Evolutionary conservation across 2,797 vertebrate genomes (phyloP).

Genomic region (Sebastes variabilis): DNA sequence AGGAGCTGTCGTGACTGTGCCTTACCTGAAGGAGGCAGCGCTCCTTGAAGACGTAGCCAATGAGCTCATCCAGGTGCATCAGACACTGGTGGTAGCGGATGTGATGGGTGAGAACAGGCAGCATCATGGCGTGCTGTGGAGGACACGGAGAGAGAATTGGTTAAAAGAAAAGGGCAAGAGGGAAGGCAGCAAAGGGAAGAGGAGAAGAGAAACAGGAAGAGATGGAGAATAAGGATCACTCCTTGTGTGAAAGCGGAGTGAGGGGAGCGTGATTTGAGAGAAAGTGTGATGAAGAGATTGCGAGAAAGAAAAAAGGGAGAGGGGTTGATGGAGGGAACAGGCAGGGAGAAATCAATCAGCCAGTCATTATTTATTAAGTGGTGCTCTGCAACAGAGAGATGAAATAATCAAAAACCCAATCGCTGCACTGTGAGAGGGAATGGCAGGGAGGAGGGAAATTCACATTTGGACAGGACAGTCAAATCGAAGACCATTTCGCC

Average conservation of each 20-base stretch:
- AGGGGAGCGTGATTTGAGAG: slow-evolving; percentile 23
- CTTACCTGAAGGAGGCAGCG: slow-evolving; percentile 96
- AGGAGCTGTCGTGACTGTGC: neutral
- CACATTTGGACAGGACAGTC: slow-evolving; percentile 64
- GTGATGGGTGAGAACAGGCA: slow-evolving; percentile 96
- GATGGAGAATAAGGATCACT: slow-evolving; percentile 19
- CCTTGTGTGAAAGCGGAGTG: slow-evolving; percentile 16
- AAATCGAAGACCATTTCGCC: slow-evolving; percentile 61
- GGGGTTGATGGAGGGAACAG: slow-evolving; percentile 31
- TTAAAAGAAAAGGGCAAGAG: neutral
- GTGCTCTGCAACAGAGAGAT: slow-evolving; percentile 76
- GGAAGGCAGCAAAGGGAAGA: neutral
- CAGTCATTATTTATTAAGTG: slow-evolving; percentile 84
- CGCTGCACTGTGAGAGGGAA: slow-evolving; percentile 42
- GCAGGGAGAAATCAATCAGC: slow-evolving; percentile 78
- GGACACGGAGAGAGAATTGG: slow-evolving; percentile 43
- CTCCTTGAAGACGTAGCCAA: slow-evolving; percentile 95
- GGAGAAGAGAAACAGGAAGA: neutral
- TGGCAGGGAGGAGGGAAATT: slow-evolving; percentile 55
- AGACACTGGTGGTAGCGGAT: slow-evolving; percentile 98
- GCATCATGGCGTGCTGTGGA: slow-evolving; percentile 97
- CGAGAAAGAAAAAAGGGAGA: slow-evolving; percentile 35
- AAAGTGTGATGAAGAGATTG: slow-evolving; percentile 57
- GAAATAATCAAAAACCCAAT: slow-evolving; percentile 81
- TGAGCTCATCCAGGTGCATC: slow-evolving; percentile 96